Conservation (phyloP, 2,113 vertebrate species). For the Galemys pyrenaicus region DNA sequence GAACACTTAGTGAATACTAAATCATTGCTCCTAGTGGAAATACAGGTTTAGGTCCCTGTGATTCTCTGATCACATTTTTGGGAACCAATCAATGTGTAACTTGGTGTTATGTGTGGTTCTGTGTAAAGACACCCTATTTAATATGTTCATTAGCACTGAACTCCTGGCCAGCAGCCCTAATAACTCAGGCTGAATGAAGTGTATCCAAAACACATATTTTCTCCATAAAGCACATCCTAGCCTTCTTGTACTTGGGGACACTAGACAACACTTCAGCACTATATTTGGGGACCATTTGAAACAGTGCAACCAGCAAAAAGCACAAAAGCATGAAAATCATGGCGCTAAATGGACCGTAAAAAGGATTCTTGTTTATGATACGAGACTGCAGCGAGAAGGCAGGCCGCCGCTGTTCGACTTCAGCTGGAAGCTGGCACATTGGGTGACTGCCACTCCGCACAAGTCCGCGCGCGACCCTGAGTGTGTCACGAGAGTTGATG, state of each 20-base stretch:
- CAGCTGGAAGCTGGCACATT: not conserved
- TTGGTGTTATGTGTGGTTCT: not conserved
- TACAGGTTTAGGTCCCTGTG: not conserved
- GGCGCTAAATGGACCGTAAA: not conserved
- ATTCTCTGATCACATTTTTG: not conserved
- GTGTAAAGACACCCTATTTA: not conserved
- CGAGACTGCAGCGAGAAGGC: not conserved
- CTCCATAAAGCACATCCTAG: not conserved
- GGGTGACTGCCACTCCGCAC: not conserved
- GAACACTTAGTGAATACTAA: not conserved
- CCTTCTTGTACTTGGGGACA: not conserved
- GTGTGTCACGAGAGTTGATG: not conserved
- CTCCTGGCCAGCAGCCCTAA: not conserved
- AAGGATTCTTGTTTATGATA: not conserved
- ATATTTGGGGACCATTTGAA: not conserved
- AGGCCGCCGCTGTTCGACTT: accelerated
- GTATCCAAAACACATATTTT: not conserved
- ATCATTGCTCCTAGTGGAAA: not conserved
- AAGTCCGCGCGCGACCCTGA: not conserved
- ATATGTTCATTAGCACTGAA: not conserved
- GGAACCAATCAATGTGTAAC: not conserved
- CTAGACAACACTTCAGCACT: not conserved
- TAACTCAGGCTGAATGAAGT: not conserved
- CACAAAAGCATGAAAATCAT: not conserved
- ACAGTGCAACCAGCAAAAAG: not conserved